Base-by-base conservation (phyloP, 2,888 invertebrate genomes). In the Ophonus ardosiacus region DNA sequence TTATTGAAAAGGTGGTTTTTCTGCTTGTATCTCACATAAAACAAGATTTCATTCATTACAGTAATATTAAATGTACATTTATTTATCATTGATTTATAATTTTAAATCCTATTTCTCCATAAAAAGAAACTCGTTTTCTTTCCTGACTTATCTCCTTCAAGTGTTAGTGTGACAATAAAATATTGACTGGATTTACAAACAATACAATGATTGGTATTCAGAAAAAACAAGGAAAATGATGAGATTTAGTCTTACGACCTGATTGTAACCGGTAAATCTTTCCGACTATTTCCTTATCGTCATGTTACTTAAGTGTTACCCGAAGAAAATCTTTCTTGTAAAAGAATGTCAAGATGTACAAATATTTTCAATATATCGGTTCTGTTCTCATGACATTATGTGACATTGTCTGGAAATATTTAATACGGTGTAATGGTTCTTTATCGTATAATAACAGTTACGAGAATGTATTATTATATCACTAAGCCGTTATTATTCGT, bases 401-500 rank as follows among this genome's bases (percentile, higher is more conserved):
- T 61, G 59, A 0, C 59, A 61, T 61, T 61, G 59, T 61, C 17
- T 51, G 43, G 5, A 17, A 61, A 17, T 17, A 18, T 61, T 18
- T 61, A 61, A 61, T 17, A 17, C 59, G 59, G 15, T 61, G 59
- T 61, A 61, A 61, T 17, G n/a, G 56, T 56, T n/a, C 59, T 17
- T 15, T 61, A 61, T 17, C 15, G 43, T 61, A 10, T 17, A 15
- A 61, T 8, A 15, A 61, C 15, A 17, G 17, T 61, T 61, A 61
- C 17, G 8, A 18, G 56, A n/a, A 8, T 56, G 18, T 61, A 61
- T 61, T 61, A 61, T 61, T 17, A 61, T 17, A 17, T 61, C 7
- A 61, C 15, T 61, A 17, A 61, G 59, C 59, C 59, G 59, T 61
- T 61, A 61, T 61, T 61, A 61, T 61, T 61, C 18, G 18, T 61